Evolutionary conservation across 2,797 vertebrate genomes (phyloP).

Genomic region (Hyperoplus lanceolatus): DNA sequence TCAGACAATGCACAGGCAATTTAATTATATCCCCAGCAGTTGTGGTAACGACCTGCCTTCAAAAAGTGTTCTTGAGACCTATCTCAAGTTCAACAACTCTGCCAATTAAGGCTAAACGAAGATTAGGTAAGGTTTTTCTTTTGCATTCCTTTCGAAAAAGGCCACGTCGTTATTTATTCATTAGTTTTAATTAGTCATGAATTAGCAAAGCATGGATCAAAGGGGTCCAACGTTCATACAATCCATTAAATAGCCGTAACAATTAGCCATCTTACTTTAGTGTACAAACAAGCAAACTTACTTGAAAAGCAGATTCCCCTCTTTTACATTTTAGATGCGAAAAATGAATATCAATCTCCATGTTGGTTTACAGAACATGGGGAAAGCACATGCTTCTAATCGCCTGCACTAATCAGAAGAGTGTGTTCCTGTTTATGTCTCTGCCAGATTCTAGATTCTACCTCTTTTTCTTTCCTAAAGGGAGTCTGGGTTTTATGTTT

Average conservation of each 20-base stretch:
- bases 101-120: no score
- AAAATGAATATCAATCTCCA: constrained; percentile 57
- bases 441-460: constrained; percentile 25
- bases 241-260: neutral
- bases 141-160: no score
- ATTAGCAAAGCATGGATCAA: neutral
- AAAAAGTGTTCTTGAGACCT: no score
- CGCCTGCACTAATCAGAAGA: constrained; percentile 4
- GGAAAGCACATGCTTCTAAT: constrained; percentile 19
- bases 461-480: constrained; percentile 50
- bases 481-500: constrained; percentile 63
- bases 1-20: no score
- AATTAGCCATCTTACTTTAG: neutral
- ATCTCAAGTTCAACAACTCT: no score
- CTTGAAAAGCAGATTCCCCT: constrained; percentile 50
- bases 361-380: constrained; percentile 43
- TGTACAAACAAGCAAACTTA: neutral
- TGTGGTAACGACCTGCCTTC: no score
- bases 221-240: neutral
- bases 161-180: no score
- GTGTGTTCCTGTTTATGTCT: constrained; percentile 19
- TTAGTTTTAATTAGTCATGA: no score
- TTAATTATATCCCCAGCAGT: no score
- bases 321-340: constrained; percentile 64
- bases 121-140: no score